Conservation (phyloP, 2,888 invertebrate genomes). For the Stictocephala bisonia region DNA sequence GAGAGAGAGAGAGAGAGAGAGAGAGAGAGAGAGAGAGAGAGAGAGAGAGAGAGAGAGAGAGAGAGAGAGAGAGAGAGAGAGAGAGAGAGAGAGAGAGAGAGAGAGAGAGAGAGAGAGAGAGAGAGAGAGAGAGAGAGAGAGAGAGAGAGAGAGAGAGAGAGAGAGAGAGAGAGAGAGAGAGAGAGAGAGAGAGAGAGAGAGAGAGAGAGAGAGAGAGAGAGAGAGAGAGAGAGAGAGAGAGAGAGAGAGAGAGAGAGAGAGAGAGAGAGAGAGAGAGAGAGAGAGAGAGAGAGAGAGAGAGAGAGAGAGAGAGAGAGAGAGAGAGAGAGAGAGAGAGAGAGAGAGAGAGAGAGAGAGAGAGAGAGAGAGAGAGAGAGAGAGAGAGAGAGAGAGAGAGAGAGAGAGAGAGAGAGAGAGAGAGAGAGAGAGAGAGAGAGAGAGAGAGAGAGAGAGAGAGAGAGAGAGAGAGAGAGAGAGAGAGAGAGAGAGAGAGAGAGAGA, state of each 20-base stretch:
- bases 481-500: not conserved
- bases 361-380: not conserved
- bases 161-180: not conserved
- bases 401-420: not conserved
- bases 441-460: not conserved
- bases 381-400: not conserved
- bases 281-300: not conserved
- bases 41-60: not conserved
- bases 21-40: not conserved
- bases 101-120: not conserved
- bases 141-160: not conserved
- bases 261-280: not conserved
- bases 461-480: not conserved
- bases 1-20: not conserved
- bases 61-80: not conserved
- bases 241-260: not conserved
- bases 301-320: not conserved
- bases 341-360: not conserved
- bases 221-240: not conserved
- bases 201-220: not conserved
- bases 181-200: not conserved
- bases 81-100: not conserved
- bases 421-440: not conserved
- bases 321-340: not conserved
- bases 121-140: not conserved